Percentiles rank a stretch among this genome's conserved stretches.
These are phyloP conservation scores for Drosophila borborema DNA, from an alignment of 2,888 invertebrate genomes.

Conservation along the genomic window DNA sequence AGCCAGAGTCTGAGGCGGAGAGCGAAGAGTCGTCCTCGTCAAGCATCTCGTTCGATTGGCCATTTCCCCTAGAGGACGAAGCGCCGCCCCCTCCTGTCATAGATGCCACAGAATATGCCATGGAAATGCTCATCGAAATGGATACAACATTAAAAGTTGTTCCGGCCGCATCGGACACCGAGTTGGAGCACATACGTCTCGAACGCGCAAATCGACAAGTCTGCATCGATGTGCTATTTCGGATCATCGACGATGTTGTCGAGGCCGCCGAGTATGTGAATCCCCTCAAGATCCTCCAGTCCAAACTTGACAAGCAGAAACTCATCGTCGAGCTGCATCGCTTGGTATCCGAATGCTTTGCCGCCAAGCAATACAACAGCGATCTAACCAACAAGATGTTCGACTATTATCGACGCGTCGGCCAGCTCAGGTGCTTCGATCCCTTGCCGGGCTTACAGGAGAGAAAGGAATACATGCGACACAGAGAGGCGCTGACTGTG, in stretches of 20 bases:
- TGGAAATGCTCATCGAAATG: slow-evolving; percentile 24
- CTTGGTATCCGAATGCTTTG: accelerated
- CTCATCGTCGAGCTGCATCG: slow-evolving; percentile 3
- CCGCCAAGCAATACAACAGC: slow-evolving; percentile 11
- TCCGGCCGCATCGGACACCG: background rate
- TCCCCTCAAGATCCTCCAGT: slow-evolving; percentile 7
- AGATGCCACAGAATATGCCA: background rate
- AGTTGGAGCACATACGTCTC: background rate
- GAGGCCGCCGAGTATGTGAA: slow-evolving; percentile 29
- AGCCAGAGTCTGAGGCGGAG: background rate
- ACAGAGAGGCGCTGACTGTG: background rate
- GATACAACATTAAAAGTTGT: background rate
- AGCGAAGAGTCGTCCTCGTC: slow-evolving; percentile 1
- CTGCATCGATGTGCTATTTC: slow-evolving; percentile 10
- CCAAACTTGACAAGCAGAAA: slow-evolving; percentile 37
- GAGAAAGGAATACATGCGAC: slow-evolving; percentile 12
- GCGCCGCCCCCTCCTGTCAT: accelerated
- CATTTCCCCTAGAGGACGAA: slow-evolving; percentile 35
- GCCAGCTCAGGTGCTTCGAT: slow-evolving; percentile 23
- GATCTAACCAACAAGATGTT: slow-evolving; percentile 26
- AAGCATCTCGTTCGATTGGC: slow-evolving; percentile 39
- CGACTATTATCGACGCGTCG: slow-evolving; percentile 45
- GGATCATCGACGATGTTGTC: slow-evolving; percentile 31
- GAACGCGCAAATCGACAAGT: slow-evolving; percentile 14
- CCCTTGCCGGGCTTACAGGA: background rate